Base-by-base conservation (phyloP, 1,140 invertebrate species). In the Eueides isabella region DNA sequence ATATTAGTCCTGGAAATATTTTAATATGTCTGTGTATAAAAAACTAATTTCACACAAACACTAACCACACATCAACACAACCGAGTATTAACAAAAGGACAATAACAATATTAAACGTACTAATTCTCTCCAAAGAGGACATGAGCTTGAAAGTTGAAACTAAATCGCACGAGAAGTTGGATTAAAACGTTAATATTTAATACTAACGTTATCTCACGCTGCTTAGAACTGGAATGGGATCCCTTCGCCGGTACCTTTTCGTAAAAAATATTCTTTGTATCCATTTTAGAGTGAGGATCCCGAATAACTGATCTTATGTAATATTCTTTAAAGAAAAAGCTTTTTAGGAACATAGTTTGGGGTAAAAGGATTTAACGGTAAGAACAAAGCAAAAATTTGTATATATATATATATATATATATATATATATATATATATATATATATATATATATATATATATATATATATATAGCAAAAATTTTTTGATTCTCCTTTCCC, bases 151-250 rank as follows among this genome's bases (percentile, higher is more conserved):
- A 55, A 55, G 48, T 55, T 26, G 48, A 55, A 55, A 55, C 48
- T 55, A 55, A 70, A 75, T 75, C 72, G 38, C 14, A 67, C 67
- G 61, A 66, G 61, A 63, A 75, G 35, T 61, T 69, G 35, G 73
- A 75, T 75, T 75, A 75, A 75, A 75, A 70, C 61, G 65, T 75
- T 67, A 75, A 75, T 75, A 75, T 66, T 75, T 75, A 75, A 75
- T 75, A 44, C 41, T 5, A 41, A 38, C 33, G 72, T 62, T 66
- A 70, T 75, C 73, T 67, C 30, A 67, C 72, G 62, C 41, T 38
- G 72, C 30, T 70, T 67, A 63, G 38, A 62, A 55, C 48, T 55
- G 48, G 48, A 55, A 55, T 26, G 48, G 23, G 23, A 19, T 26
- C 48, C 48, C 48, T 55, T 55, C 19, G 7, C 19, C 9, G 16